phyloP scores from a whole-genome alignment of 2,113 vertebrate genomes.

The Zeus faber region DNA sequence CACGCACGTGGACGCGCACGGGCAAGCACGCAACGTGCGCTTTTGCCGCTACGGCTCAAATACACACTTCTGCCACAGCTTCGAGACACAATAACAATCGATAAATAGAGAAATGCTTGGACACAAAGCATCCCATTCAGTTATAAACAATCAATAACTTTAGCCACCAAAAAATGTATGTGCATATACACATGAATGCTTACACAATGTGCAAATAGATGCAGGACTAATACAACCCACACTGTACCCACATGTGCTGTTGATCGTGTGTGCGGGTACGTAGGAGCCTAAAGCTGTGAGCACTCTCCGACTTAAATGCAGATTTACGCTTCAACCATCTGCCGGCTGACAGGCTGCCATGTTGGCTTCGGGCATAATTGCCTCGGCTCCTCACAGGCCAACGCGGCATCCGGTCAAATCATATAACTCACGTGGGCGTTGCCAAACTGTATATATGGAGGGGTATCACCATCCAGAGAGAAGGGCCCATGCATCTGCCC shows the following conservation, averaged over 20 bases:
- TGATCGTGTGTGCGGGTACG: constrained; percentile 33
- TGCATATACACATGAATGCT: not conserved
- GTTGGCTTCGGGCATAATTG: constrained; percentile 42
- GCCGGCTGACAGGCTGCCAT: constrained; percentile 39
- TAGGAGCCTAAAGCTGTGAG: constrained; percentile 30
- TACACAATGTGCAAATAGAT: not conserved
- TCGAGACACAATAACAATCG: too few species aligned
- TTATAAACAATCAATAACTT: not conserved
- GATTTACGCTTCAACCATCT: constrained; percentile 56
- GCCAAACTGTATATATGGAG: constrained; percentile 35
- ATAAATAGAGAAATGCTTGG: not conserved
- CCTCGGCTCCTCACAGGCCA: constrained; percentile 23
- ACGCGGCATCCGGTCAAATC: constrained; percentile 24
- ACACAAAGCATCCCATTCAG: not conserved
- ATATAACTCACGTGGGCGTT: constrained; percentile 23
- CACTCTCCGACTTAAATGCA: constrained; percentile 47
- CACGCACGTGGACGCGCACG: not conserved
- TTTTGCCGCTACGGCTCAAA: not conserved
- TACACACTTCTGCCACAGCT: not conserved
- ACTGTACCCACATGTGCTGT: constrained; percentile 15
- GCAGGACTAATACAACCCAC: too few species aligned
- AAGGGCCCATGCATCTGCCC: constrained; percentile 20
- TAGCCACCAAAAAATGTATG: constrained; percentile 11
- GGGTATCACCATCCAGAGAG: constrained; percentile 28
- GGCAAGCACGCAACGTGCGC: not conserved